Conservation (phyloP, 2,888 invertebrate genomes). For the Petrolisthes cinctipes region DNA sequence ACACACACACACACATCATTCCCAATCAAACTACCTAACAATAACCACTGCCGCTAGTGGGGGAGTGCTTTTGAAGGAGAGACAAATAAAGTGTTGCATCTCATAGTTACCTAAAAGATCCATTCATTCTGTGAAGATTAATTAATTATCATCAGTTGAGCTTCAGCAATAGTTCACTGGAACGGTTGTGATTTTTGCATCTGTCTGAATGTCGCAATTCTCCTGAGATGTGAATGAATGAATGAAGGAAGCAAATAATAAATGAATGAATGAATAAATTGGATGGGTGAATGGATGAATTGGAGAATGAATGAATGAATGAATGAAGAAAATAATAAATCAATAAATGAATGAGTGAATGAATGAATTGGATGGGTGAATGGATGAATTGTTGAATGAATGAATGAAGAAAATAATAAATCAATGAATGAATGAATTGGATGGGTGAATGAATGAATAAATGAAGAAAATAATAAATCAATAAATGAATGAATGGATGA, state of each 20-base stretch:
- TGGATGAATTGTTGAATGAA: not conserved
- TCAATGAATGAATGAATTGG: no score
- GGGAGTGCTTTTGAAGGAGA: no score
- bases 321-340: not conserved
- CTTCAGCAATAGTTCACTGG: no score
- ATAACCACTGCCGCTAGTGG: no score
- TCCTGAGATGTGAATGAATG: not conserved
- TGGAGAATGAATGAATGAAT: not conserved
- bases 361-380: not conserved
- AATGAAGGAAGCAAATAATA: not conserved
- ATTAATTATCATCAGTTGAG: no score
- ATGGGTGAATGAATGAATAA: not conserved
- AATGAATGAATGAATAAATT: not conserved
- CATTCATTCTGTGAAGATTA: no score
- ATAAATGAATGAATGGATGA: not conserved
- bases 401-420: not conserved
- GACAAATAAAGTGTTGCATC: no score
- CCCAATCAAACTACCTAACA: no score
- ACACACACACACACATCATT: conserved; percentile 8
- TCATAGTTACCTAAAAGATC: no score
- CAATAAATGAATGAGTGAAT: no score
- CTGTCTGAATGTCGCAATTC: no score
- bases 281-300: not conserved
- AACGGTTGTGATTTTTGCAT: no score
- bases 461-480: not conserved